Evolutionary conservation across 2,797 vertebrate genomes (phyloP).

Genomic region (Merluccius polli): DNA sequence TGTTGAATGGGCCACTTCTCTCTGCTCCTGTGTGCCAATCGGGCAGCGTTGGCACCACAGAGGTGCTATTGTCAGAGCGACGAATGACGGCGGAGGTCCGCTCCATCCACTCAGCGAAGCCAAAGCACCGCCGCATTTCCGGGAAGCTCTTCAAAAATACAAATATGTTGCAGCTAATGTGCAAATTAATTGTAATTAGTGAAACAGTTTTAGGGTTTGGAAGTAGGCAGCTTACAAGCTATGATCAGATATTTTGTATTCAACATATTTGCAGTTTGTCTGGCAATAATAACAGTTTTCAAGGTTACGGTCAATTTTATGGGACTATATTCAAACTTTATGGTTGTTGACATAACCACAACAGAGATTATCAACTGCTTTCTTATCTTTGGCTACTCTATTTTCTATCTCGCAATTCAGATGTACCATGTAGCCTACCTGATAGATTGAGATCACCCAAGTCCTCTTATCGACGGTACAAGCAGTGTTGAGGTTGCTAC

Average conservation of each 20-base stretch:
- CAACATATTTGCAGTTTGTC: no score
- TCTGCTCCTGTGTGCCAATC: slow-evolving; percentile 59
- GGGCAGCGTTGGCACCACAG: slow-evolving; percentile 68
- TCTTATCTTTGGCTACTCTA: neutral
- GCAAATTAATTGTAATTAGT: no score
- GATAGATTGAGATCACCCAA: neutral
- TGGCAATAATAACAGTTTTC: no score
- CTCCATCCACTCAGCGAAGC: slow-evolving; percentile 13
- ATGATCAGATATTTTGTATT: no score
- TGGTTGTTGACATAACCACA: neutral
- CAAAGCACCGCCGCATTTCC: neutral
- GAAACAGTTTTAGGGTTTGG: no score
- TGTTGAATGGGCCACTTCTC: slow-evolving; percentile 58
- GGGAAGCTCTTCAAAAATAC: neutral
- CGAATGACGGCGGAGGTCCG: slow-evolving; percentile 25
- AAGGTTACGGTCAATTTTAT: neutral
- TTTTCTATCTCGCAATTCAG: neutral
- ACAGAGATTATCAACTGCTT: neutral
- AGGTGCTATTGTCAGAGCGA: slow-evolving; percentile 68
- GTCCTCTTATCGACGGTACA: neutral
- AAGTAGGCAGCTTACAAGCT: no score
- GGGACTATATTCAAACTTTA: neutral
- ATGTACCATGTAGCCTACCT: neutral
- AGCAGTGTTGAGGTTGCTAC: neutral
- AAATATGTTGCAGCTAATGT: neutral